Base-by-base conservation (phyloP, 1,140 invertebrate species). In the Maconellicoccus hirsutus region DNA sequence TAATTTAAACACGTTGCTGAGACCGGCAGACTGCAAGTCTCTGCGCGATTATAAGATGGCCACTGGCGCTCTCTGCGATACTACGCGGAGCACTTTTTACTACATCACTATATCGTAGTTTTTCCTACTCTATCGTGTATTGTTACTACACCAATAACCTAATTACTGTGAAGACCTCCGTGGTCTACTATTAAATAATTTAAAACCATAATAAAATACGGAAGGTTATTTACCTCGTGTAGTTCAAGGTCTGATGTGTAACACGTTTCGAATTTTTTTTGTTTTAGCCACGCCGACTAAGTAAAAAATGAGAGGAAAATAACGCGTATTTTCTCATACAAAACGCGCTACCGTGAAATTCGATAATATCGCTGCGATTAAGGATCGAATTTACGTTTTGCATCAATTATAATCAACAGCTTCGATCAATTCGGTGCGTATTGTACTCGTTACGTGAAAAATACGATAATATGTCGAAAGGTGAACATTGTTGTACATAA, bases 151-250 rank as follows among this genome's bases (percentile, higher is more conserved):
- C 42, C n/a, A 52, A 52, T 52, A 52, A 52, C 42, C 42, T 52
- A 52, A 52, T 52, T 52, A 52, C 42, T 52, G 42, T 52, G 42
- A 52, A 52, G 42, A 52, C 42, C 42, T 52, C 42, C 42, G 42
- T 52, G 42, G 42, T 52, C 42, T 52, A 52, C 42, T 52, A 52
- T 52, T 52, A 52, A 52, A 52, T 52, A 52, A 52, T 52, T 52
- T 52, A 52, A 52, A 52, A 52, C 42, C n/a, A 52, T 52, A 52
- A 52, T 52, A 52, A 52, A 52, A 52, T 52, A 52, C 42, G n/a
- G 42, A 52, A 52, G 42, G 42, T 52, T 52, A 52, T 52, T 52
- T 52, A 52, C 42, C 42, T 52, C 42, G 42, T 19, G 42, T 19
- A 52, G 42, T 52, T 52, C 42, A 52, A 52, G 42, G 42, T 52